Base-by-base conservation (phyloP, 30 jellyfish, hydroid and myxozoan species). In the Aurelia sp. region DNA sequence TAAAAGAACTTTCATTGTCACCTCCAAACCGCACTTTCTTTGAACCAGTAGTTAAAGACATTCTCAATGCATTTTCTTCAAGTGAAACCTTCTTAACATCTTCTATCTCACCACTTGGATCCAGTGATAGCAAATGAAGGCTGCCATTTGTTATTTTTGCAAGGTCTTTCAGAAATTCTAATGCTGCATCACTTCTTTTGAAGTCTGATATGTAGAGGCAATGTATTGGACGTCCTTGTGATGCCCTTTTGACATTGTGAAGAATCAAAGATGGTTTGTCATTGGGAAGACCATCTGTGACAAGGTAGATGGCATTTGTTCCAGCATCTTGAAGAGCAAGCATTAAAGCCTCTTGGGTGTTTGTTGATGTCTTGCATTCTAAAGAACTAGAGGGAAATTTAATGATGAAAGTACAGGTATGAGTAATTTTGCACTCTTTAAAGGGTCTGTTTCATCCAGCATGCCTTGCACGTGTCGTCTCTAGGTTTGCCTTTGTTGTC, bases 281-380 rank as follows among this genome's bases (percentile, higher is more conserved):
- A 63, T 61, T 60, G 11, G 97, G 95, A 24, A 78, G 80, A 18
- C 97, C 93, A 85, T 91, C 96, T 5, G 97, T 91, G 44, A 91
- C 44, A 48, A 91, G 24, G 21, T 75, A 93, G 2, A 84, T 52
- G 4, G 85, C 90, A 84, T 84, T 96, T 16, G 88, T 70, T 1
- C 73, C 53, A 18, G 76, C 75, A 61, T 91, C 96, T 38, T 78
- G 64, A 7, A 84, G 64, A 8, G 97, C 97, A 62, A 74, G 64
- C 21, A 76, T 61, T 60, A 91, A 63, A 2, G 96, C 97, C 21
- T 87, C 88, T 61, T 84, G 82, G 15, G 88, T 82, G 65, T 84
- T 91, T 53, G 97, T 78, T 33, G 88, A 31, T 48, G 80, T 63
- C 41, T 84, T 88, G 61, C 91, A 91, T 19, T 72, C 82, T 15